Evolutionary conservation across 2,113 vertebrate species (phyloP).

Genomic region (Platycercus adscitus): DNA sequence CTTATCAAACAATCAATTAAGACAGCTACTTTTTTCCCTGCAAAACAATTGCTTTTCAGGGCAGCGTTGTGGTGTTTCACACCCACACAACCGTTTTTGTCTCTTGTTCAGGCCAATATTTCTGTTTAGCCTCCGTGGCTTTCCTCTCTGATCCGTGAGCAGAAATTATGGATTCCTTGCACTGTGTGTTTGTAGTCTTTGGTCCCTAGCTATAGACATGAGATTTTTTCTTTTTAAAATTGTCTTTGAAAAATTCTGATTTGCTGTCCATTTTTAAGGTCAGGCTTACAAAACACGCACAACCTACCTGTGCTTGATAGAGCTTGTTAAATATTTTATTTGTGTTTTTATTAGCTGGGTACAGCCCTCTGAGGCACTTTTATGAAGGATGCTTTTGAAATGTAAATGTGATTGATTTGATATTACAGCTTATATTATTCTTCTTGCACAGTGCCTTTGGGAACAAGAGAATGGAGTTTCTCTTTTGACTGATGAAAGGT

Average conservation of each 20-base stretch:
- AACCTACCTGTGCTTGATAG: not conserved
- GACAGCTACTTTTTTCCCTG: rapidly evolving
- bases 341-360: conserved; percentile 54
- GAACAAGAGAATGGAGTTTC: conserved; percentile 49
- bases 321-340: conserved; percentile 53
- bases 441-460: conserved; percentile 45
- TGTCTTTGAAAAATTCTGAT: not conserved
- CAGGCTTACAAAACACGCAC: not conserved
- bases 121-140: not conserved
- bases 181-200: not conserved
- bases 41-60: not conserved
- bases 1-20: not conserved
- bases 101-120: not conserved
- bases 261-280: conserved; percentile 19
- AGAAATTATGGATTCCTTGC: not conserved
- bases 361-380: conserved; percentile 13
- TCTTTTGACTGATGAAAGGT: conserved; percentile 42
- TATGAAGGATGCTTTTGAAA: conserved; percentile 49
- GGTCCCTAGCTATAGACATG: not conserved
- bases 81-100: not conserved
- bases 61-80: not conserved
- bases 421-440: conserved; percentile 52
- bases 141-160: not conserved
- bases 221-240: not conserved
- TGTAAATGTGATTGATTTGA: conserved; percentile 70